phyloP scores from a whole-genome alignment of 2,888 invertebrate species.

The Cosmia trapezina region DNA sequence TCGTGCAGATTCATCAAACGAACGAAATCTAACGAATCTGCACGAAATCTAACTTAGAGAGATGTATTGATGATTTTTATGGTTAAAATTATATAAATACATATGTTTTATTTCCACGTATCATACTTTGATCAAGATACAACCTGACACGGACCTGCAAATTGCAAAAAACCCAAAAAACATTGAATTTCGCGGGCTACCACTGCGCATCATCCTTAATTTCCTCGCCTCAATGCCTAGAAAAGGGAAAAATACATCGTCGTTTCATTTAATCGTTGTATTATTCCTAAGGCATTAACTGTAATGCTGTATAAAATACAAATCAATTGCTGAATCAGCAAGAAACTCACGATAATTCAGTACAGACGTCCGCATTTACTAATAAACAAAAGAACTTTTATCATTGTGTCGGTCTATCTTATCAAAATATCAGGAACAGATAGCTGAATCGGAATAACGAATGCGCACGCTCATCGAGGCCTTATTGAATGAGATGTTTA shows the following conservation, averaged over 20 bases:
- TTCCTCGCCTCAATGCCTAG: conserved; percentile 6
- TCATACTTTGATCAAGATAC: too few species aligned
- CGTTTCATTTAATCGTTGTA: conserved; percentile 35
- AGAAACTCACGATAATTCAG: conserved; percentile 10
- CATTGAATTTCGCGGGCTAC: too few species aligned
- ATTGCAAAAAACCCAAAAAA: too few species aligned
- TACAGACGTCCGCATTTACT: conserved; percentile 23
- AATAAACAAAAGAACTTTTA: conserved; percentile 35
- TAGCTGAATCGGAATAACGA: conserved; percentile 35
- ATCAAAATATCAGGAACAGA: conserved; percentile 42
- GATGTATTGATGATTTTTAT: too few species aligned
- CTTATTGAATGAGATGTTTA: conserved; percentile 46
- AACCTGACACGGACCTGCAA: too few species aligned
- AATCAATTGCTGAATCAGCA: conserved; percentile 17
- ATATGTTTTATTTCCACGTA: too few species aligned
- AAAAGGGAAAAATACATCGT: conserved; percentile 3
- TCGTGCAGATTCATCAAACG: too few species aligned
- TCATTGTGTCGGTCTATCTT: conserved; percentile 37
- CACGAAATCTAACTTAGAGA: too few species aligned
- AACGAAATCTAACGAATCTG: too few species aligned
- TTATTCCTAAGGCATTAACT: conserved; percentile 25
- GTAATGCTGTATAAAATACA: conserved; percentile 23
- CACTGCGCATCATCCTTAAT: too few species aligned
- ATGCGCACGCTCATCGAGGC: conserved; percentile 16
- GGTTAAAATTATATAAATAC: too few species aligned